Evolutionary conservation across 1,140 invertebrate species (phyloP).

Genomic region (Trypoxylus dichotomus): DNA sequence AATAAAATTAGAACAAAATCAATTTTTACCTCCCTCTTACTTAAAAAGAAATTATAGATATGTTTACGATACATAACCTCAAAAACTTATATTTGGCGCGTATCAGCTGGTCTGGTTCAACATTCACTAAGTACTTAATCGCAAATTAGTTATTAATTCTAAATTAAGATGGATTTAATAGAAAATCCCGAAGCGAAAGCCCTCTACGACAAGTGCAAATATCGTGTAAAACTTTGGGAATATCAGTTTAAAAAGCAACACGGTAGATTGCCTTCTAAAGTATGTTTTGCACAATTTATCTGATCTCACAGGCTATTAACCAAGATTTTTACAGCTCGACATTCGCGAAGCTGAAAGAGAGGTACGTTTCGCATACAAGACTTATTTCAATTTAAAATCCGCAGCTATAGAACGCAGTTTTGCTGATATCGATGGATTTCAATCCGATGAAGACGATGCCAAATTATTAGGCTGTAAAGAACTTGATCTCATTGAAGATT

Average conservation of each 20-base stretch:
- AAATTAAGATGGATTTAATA: conserved; percentile 46
- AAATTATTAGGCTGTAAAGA: neutral
- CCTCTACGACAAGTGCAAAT: conserved; percentile 60
- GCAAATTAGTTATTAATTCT: neutral
- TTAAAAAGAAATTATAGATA: too few relatives aligned
- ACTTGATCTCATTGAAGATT: conserved; percentile 41
- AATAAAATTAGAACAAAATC: too few relatives aligned
- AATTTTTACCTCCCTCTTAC: too few relatives aligned
- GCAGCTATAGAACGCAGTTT: conserved; percentile 69
- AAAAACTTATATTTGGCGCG: neutral
- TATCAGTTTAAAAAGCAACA: conserved; percentile 71
- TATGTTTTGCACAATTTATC: conserved; percentile 43
- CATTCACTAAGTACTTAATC: neutral
- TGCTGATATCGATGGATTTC: conserved; percentile 54
- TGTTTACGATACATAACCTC: neutral
- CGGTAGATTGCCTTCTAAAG: conserved; percentile 72
- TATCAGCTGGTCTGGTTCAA: neutral
- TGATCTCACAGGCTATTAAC: conserved; percentile 26
- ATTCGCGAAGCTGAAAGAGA: conserved; percentile 71
- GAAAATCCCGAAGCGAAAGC: conserved; percentile 44
- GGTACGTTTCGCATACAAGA: conserved; percentile 77
- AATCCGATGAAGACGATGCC: conserved; percentile 43
- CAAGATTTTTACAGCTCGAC: conserved; percentile 62
- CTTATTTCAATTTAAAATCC: conserved; percentile 78
- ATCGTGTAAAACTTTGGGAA: conserved; percentile 77